Evolutionary conservation across 2,888 invertebrate species (phyloP).

Genomic region (Tetranychus piercei): DNA sequence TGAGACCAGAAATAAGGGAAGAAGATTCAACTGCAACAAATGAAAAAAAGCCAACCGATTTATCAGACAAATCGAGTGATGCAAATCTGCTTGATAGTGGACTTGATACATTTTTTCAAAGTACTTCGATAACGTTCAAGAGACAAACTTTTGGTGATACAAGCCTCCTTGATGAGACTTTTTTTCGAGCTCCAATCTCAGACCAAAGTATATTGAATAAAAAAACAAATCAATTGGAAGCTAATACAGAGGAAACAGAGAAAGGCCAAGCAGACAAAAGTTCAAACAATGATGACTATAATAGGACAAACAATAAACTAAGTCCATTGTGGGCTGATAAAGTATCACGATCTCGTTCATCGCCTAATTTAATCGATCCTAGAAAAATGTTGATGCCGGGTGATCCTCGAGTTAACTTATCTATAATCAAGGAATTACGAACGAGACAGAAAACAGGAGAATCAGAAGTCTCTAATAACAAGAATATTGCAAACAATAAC

Average conservation of each 20-base stretch:
- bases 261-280: background rate
- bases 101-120: constrained; percentile 4
- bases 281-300: background rate
- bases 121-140: background rate
- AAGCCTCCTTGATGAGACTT: background rate
- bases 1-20: background rate
- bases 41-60: background rate
- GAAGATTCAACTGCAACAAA: background rate
- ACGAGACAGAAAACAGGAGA: background rate
- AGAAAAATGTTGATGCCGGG: background rate
- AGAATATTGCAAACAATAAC: background rate
- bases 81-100: background rate
- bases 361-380: background rate
- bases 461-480: background rate
- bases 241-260: background rate
- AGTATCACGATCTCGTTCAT: background rate
- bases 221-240: background rate
- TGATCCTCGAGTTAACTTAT: background rate
- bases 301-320: background rate
- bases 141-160: background rate
- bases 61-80: background rate
- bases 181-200: background rate
- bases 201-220: background rate
- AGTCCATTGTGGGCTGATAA: background rate
- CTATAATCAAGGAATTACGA: background rate